Evolutionary conservation across 2,797 vertebrate genomes (phyloP).

Genomic region (Takifugu ocellatus): DNA sequence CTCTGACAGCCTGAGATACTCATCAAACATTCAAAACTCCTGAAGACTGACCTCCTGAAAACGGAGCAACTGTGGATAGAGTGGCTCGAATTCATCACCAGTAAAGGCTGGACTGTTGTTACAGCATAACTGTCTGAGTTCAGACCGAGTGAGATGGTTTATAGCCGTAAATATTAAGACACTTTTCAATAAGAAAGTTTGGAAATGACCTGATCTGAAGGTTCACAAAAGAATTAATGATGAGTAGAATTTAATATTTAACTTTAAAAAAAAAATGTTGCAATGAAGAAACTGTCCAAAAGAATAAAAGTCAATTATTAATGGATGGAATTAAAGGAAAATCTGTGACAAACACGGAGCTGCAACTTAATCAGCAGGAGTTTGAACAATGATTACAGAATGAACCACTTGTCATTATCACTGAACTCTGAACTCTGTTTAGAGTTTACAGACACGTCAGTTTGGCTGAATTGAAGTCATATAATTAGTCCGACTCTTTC

Average conservation of each 20-base stretch:
- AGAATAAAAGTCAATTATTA: background rate
- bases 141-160: too few relatives aligned
- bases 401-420: background rate
- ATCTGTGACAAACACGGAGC: background rate
- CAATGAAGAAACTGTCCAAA: background rate
- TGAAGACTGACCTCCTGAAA: too few relatives aligned
- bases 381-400: background rate
- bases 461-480: background rate
- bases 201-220: background rate
- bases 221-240: background rate
- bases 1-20: too few relatives aligned
- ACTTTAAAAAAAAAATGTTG: background rate
- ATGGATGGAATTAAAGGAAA: background rate
- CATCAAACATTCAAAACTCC: too few relatives aligned
- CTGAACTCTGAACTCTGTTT: conserved; percentile 1
- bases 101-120: too few relatives aligned
- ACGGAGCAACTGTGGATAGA: too few relatives aligned
- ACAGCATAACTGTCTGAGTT: too few relatives aligned
- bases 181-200: background rate
- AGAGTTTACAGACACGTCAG: background rate
- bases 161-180: too few relatives aligned
- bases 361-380: background rate
- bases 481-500: conserved; percentile 67
- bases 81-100: too few relatives aligned
- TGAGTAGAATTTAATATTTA: background rate